A percentile compares a stretch with the other conserved stretches of the same genome.
These are phyloP conservation scores for Ichneumon xanthorius DNA, from an alignment of 2,888 invertebrate genomes.

Conservation along the genomic window DNA sequence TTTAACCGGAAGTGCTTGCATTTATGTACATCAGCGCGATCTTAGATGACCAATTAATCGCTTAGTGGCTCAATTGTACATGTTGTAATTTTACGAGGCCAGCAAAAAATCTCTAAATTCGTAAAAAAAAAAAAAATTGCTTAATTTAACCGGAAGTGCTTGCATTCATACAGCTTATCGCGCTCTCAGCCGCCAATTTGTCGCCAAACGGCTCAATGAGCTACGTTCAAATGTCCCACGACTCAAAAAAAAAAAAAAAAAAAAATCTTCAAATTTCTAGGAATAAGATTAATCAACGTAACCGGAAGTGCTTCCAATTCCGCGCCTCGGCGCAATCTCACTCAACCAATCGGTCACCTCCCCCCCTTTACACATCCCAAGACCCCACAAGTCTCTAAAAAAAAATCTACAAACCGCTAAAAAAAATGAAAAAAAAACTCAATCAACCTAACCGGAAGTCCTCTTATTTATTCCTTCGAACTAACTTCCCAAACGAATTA, in stretches of 20 bases:
- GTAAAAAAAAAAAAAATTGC: no score
- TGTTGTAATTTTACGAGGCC: background rate
- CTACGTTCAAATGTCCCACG: background rate
- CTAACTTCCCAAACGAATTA: background rate
- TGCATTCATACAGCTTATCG: background rate
- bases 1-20: no score
- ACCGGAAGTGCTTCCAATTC: no score
- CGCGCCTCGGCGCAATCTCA: no score
- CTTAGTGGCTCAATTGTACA: slow-evolving; percentile 46
- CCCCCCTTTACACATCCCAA: no score
- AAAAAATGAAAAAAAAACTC: background rate
- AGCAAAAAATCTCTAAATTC: background rate
- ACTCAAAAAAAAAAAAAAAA: background rate
- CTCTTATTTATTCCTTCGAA: background rate
- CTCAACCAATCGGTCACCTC: no score
- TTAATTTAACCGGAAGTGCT: no score
- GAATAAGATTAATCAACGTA: no score
- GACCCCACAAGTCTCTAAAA: no score
- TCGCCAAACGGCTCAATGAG: slow-evolving; percentile 45
- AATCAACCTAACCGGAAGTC: background rate
- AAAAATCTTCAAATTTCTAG: background rate
- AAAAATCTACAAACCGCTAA: no score
- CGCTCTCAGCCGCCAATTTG: slow-evolving; percentile 53
- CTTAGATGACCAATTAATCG: slow-evolving; percentile 55
- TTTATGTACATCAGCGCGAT: background rate